Evolutionary conservation across 2,888 invertebrate species (phyloP), one percentile per base, ranked within the genome.

Genomic region (Terebella lapidaria): DNA sequence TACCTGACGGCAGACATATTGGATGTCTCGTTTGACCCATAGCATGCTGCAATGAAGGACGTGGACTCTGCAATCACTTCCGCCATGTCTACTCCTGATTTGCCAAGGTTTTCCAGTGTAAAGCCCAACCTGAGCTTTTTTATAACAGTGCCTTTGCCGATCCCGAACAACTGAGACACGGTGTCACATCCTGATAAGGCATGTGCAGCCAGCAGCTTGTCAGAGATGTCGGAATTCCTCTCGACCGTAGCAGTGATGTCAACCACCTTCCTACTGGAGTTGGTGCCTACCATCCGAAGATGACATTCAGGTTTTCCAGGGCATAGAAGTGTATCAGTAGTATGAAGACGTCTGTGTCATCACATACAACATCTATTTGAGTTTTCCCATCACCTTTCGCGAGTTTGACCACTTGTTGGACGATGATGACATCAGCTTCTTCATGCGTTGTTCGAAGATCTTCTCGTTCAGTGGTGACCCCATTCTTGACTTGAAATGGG

Each of bases 391-490:
- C 24, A 47, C 47, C 51, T 20, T 58, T 2, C n/a, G 10, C n/a
- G n/a, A n/a, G n/a, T n/a, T n/a, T n/a, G n/a, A n/a, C n/a, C n/a
- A n/a, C n/a, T n/a, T 66, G 65, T 25, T 66, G 60, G n/a, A 56
- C 35, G 5, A 66, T 63, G 15, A 61, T 66, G 47, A 60, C 56
- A 52, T 66, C 65, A 25, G 65, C 64, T 53, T 66, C 62, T 53
- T 66, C 64, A 22, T 66, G 65, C n/a, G 29, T 63, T 52, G 65
- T 66, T 26, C 26, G 47, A 18, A 66, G 25, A 57, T 66, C 63
- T 3, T 28, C 51, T 29, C 61, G 35, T n/a, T n/a, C n/a, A n/a
- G n/a, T n/a, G n/a, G n/a, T n/a, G n/a, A n/a, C n/a, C n/a, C n/a
- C n/a, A n/a, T n/a, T n/a, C n/a, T n/a, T n/a, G n/a, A n/a, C n/a